Evolutionary conservation across 2,888 invertebrate genomes (phyloP), one percentile per base, ranked within the genome.

Genomic region (Carabus problematicus): DNA sequence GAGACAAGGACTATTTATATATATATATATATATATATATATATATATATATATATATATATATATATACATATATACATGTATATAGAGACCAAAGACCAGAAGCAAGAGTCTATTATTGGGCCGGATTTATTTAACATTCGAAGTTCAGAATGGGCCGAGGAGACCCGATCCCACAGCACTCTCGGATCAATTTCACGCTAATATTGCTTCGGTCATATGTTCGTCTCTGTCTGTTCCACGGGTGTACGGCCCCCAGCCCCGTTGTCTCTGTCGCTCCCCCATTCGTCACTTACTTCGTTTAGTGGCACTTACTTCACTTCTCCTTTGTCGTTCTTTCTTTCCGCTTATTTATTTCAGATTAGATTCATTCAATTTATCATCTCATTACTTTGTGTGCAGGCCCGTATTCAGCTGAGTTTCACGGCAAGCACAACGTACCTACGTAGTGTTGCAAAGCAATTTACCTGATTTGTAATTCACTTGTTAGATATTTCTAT

Each of bases 341-440:
- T 77, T 80, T 81, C 79, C 80, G 80, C 79, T 80, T 81, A 81
- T 81, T 81, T 81, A 81, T 80, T 80, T 79, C 79, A 78, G 79
- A 81, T 81, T 81, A 80, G 79, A 78, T 77, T 80, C 80, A 80
- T 81, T 80, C 80, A 81, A 80, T 81, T 81, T 80, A 80, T 81
- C 81, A 81, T 80, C 79, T 80, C 78, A 80, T 81, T 81, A 81
- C 78, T 77, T 58, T 64, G 70, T 9, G 40, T 16, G 18, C 67
- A 68, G 67, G 61, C 8, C 49, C 45, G 67, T 40, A 68, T 61
- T 45, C 43, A 9, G 29, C 2, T 3, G 4, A 52, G 4, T 52
- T 52, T 52, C 3, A 18, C 14, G 3, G 16, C 3, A 52, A n/a
- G n/a, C n/a, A n/a, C n/a, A n/a, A n/a, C n/a, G n/a, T n/a, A n/a